Evolutionary conservation across 2,113 vertebrate genomes (phyloP).

Genomic region (Thunnus thynnus): DNA sequence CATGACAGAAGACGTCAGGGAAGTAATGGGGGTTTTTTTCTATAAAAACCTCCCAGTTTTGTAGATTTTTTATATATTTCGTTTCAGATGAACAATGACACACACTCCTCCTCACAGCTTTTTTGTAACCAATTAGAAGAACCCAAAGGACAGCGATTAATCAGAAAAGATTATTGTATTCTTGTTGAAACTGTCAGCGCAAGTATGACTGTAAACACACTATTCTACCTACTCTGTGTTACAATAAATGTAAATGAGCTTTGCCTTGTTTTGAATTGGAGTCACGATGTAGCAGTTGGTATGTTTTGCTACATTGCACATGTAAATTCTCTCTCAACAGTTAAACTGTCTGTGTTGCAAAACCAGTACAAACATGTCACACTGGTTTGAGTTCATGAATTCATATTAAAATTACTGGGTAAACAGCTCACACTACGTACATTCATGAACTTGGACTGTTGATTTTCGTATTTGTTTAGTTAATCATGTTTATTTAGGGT

Average conservation of each 20-base stretch:
- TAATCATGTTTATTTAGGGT: slow-evolving; percentile 3
- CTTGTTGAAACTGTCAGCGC: neutral
- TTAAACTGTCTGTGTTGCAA: slow-evolving; percentile 61
- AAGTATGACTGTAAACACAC: neutral
- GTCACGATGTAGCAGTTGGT: neutral
- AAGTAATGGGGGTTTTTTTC: neutral
- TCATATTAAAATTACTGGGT: slow-evolving; percentile 45
- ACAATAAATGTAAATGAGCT: slow-evolving; percentile 26
- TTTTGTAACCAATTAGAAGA: no score
- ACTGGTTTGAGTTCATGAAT: slow-evolving; percentile 63
- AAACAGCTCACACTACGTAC: slow-evolving; percentile 3
- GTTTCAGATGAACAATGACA: neutral
- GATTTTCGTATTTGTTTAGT: slow-evolving; percentile 13
- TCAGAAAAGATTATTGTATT: no score
- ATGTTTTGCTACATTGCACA: slow-evolving; percentile 46
- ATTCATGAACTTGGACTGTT: neutral
- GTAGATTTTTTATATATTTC: neutral
- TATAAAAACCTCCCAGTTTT: no score
- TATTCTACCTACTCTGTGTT: neutral
- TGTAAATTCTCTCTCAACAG: slow-evolving; percentile 67
- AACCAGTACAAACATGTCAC: slow-evolving; percentile 40
- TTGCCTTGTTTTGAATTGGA: slow-evolving; percentile 19
- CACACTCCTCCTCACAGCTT: neutral
- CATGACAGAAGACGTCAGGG: neutral
- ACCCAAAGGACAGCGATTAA: no score